Evolutionary conservation across 2,797 vertebrate species (phyloP).

Genomic region (Labeo calbasu): DNA sequence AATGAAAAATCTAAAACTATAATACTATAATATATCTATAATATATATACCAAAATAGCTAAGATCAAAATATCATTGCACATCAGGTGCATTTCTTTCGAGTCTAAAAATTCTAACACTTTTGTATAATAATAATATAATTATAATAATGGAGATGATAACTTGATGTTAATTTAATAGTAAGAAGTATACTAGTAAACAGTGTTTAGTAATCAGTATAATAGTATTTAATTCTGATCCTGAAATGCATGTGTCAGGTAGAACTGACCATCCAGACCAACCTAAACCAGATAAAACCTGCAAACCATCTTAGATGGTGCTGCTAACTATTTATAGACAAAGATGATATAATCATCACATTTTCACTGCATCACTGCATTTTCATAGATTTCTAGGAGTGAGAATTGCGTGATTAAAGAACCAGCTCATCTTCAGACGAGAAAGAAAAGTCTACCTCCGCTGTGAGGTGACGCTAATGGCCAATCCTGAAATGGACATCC

Average conservation of each 20-base stretch:
- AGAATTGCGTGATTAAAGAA: constrained; percentile 9
- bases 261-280: neutral
- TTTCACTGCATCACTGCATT: constrained; percentile 9
- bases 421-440: constrained; percentile 17
- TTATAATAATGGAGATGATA: neutral
- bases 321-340: constrained; percentile 20
- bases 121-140: no score
- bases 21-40: no score
- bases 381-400: constrained; percentile 9
- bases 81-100: no score
- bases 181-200: neutral
- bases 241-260: constrained; percentile 17
- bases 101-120: no score
- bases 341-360: neutral
- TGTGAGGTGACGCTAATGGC: constrained; percentile 37
- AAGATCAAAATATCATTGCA: no score
- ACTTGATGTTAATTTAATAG: neutral
- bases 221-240: neutral
- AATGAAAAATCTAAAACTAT: neutral
- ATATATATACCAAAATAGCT: no score
- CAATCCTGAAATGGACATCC: constrained; percentile 39
- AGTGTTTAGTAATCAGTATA: neutral
- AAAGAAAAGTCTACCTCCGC: constrained; percentile 12
- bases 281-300: neutral
- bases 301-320: neutral